A percentile compares a stretch with the other conserved stretches of the same genome.
These are phyloP conservation scores for Prunella fulvescens DNA, from an alignment of 2,113 vertebrate species.

Conservation along the genomic window DNA sequence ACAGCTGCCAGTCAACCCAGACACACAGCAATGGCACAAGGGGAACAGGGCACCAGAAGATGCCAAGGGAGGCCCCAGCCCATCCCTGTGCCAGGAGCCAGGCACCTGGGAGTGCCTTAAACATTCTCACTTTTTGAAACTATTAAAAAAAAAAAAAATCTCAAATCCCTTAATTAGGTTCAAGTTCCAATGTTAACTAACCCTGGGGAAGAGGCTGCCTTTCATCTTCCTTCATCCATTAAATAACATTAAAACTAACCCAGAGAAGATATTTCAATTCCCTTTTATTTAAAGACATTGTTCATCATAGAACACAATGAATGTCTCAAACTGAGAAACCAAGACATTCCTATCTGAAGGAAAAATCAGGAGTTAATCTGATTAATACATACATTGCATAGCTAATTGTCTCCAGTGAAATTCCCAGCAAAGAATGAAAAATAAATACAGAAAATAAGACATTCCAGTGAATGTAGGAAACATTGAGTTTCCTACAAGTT, in stretches of 20 bases:
- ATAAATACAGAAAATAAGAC: background rate
- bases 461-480: background rate
- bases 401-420: background rate
- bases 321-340: background rate
- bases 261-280: background rate
- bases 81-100: background rate
- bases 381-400: background rate
- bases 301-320: background rate
- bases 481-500: no score
- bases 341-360: background rate
- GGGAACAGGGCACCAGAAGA: fast-evolving
- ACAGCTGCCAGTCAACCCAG: background rate
- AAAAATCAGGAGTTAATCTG: background rate
- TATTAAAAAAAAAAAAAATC: background rate
- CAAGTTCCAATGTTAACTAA: background rate
- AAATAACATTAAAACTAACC: background rate
- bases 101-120: background rate
- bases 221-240: background rate
- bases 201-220: background rate
- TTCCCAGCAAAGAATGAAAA: background rate
- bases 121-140: background rate
- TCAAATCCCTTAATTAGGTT: background rate
- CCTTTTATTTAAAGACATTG: background rate
- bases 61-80: background rate
- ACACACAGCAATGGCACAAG: background rate